Base-by-base conservation (phyloP, 2,113 vertebrate genomes). In the Grallaria varia region DNA sequence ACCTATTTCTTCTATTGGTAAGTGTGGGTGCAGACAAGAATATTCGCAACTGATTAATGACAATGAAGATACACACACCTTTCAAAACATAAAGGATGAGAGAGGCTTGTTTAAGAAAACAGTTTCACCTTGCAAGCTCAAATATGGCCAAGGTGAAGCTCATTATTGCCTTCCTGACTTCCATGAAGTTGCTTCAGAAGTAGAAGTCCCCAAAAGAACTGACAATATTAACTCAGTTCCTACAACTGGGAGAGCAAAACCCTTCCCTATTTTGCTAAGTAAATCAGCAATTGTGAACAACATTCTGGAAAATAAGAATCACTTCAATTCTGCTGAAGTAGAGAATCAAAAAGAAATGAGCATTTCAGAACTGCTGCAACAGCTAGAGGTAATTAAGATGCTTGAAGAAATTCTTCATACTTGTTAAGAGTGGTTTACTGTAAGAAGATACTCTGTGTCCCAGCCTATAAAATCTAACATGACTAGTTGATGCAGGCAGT, bases 381-480 rank as follows among this genome's bases (percentile, higher is more conserved):
- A 97, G 53, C 87, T 96, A 75, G 97, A 99, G 99, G 99, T 99
- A 97, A 97, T 75, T 83, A 60, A 89, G 62, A 60, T 58, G 2
- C 22, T 62, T 79, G 77, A 67, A 73, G 19, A 47, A 86, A 77
- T 79, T 67, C 21, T 33, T 24, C 44, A 21, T 33, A 21, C 40
- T 67, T 55, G 6, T 1, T 59, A 30, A n/a, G 23, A 67, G 53
- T 31, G n/a, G 7, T 72, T 82, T 81, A 81, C 18, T 6, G 0
- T 60, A 64, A 33, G 9, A 84, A 37, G n/a, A 33, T 62, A 49
- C 1, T 62, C n/a, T 39, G 1, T 44, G 22, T 58, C n/a, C 45
- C 72, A n/a, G n/a, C n/a, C n/a, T n/a, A n/a, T 56, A 50, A 90
- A 58, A 60, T 53, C 15, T 45, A 58, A 24, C 12, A 16, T 22